Evolutionary conservation across 2,888 invertebrate genomes (phyloP).

Genomic region (Sphaerophoria rueppellii): DNA sequence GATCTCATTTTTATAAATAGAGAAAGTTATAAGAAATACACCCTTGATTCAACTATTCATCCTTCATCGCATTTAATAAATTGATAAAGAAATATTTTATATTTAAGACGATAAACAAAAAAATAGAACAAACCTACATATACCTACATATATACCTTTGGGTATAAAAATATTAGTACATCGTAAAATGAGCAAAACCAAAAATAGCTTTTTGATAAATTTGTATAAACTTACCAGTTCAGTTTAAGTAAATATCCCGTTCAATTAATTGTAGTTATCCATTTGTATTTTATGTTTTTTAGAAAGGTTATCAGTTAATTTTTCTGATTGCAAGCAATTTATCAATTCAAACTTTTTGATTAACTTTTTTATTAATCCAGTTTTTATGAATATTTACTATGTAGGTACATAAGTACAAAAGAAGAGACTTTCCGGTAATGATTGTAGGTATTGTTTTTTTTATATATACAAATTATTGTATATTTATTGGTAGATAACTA

Average conservation of each 20-base stretch:
- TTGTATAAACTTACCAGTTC: constrained; percentile 24
- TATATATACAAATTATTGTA: constrained; percentile 34
- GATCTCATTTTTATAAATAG: constrained; percentile 24
- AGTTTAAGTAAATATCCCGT: neutral
- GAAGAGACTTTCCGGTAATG: constrained; percentile 34
- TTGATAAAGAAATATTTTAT: constrained; percentile 21
- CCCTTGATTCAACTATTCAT: neutral
- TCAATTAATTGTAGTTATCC: constrained; percentile 43
- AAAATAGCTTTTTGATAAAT: neutral
- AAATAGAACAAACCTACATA: neutral
- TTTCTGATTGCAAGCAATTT: constrained; percentile 13
- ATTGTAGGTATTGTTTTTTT: constrained; percentile 32
- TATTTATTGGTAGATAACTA: constrained; percentile 57
- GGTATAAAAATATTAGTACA: neutral
- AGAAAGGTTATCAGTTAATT: constrained; percentile 11
- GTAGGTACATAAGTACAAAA: neutral
- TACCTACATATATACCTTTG: neutral
- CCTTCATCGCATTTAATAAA: neutral
- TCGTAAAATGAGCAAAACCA: constrained; percentile 6
- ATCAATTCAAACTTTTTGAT: too few relatives aligned
- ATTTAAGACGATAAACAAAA: constrained; percentile 5
- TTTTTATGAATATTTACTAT: too few relatives aligned
- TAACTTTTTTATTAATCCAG: too few relatives aligned
- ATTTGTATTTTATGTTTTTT: constrained; percentile 45
- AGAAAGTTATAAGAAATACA: constrained; percentile 4